Percentiles rank a stretch among this genome's conserved stretches.
phyloP scores from a whole-genome alignment of 2,888 invertebrate species.

The Andricus curvator region DNA sequence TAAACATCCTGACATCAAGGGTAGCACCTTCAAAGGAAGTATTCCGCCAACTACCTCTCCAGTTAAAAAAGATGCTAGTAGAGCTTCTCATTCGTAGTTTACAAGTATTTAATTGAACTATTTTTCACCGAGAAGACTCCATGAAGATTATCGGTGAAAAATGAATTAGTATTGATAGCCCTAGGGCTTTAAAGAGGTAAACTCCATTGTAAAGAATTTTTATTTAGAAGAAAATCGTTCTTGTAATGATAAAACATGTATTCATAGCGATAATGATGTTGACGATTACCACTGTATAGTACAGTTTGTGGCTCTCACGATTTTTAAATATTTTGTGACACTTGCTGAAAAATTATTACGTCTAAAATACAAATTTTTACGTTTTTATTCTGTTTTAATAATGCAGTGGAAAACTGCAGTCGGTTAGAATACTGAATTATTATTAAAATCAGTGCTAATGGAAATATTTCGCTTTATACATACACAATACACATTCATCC shows the following conservation, averaged over 20 bases:
- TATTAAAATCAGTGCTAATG: neutral
- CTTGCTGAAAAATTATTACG: neutral
- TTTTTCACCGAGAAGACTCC: conserved; percentile 15
- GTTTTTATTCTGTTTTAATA: neutral
- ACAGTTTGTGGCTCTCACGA: neutral
- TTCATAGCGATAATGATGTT: neutral
- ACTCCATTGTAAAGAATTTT: conserved; percentile 3
- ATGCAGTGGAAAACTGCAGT: neutral
- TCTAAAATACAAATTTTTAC: neutral
- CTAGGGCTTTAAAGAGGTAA: neutral
- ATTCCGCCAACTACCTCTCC: conserved; percentile 58
- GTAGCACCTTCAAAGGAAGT: conserved; percentile 61
- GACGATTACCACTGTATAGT: neutral
- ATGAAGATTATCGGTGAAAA: neutral
- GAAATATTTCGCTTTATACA: conserved; percentile 31
- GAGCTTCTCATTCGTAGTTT: conserved; percentile 72
- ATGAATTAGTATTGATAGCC: neutral
- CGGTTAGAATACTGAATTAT: neutral
- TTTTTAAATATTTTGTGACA: neutral
- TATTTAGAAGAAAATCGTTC: neutral
- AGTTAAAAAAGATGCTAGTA: conserved; percentile 70
- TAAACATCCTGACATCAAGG: conserved; percentile 86
- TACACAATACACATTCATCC: conserved; percentile 48
- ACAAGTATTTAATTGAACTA: conserved; percentile 16
- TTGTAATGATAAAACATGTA: neutral